A percentile compares a stretch with the other conserved stretches of the same genome.
phyloP scores from a whole-genome alignment of 37 sponge, comb jelly and placozoan species.

The Mnemiopsis leidyi region DNA sequence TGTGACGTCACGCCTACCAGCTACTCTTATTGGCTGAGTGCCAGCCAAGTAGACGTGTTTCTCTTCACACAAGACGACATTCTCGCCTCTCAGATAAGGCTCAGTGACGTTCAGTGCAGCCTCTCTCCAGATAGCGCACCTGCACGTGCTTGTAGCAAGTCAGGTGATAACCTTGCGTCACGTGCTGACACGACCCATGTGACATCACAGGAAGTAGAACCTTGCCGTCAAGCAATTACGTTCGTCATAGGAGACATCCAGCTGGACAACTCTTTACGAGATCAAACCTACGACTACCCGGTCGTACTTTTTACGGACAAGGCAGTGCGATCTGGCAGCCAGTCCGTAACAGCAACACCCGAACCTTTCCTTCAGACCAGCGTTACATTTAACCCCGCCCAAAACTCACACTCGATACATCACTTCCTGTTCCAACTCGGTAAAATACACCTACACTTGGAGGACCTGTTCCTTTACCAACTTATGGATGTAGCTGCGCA shows the following conservation, averaged over 20 bases:
- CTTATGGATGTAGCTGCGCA: neutral
- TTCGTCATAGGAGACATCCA: neutral
- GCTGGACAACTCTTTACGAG: neutral
- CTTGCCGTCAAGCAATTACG: neutral
- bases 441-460: neutral
- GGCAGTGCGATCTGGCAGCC: neutral
- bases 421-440: neutral
- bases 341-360: neutral
- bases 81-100: constrained; percentile 16
- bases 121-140: neutral
- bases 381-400: neutral
- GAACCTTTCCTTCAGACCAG: neutral
- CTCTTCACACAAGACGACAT: neutral
- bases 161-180: neutral
- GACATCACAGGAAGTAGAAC: neutral
- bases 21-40: neutral
- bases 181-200: neutral
- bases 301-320: neutral
- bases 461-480: neutral
- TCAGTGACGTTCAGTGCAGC: neutral
- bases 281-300: constrained; percentile 3
- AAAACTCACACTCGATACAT: neutral
- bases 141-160: neutral
- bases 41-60: neutral
- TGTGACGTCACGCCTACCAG: neutral